Conservation (phyloP, 2,113 vertebrate genomes). For the Choloepus hoffmanni region DNA sequence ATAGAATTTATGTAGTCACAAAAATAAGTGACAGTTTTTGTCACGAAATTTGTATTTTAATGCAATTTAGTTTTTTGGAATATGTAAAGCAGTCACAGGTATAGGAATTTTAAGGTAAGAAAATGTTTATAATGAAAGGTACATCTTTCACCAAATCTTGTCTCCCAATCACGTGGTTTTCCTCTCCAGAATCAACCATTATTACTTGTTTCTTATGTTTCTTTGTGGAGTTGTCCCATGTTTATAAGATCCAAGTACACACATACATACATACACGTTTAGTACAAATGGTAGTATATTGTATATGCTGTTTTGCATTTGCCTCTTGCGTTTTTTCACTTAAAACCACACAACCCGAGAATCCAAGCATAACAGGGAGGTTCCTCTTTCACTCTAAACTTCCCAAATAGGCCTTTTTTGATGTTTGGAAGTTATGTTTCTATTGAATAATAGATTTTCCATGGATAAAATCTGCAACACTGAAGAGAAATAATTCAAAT, state of each 20-base stretch:
- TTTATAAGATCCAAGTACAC: background rate
- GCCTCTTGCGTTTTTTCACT: background rate
- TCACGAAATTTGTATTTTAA: background rate
- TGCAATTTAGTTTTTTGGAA: background rate
- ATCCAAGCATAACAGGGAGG: background rate
- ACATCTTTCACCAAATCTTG: background rate
- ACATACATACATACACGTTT: background rate
- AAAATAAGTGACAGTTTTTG: slow-evolving; percentile 31
- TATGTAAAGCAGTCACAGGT: background rate
- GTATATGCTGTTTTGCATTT: background rate
- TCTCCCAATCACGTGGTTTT: background rate
- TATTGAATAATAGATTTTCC: background rate
- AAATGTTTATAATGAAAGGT: background rate
- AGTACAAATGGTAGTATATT: background rate
- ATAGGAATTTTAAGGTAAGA: slow-evolving; percentile 47
- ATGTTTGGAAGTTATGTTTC: background rate
- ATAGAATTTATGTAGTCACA: slow-evolving; percentile 5
- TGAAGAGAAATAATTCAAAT: background rate
- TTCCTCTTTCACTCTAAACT: background rate
- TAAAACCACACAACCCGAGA: background rate
- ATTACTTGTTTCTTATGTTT: background rate
- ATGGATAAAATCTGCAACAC: background rate
- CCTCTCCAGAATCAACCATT: background rate
- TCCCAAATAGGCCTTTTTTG: background rate
- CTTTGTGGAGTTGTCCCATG: slow-evolving; percentile 9